Percentiles rank a stretch among this genome's conserved stretches.
Conservation (phyloP, 2,797 vertebrate genomes). For the Chrosomus eos region DNA sequence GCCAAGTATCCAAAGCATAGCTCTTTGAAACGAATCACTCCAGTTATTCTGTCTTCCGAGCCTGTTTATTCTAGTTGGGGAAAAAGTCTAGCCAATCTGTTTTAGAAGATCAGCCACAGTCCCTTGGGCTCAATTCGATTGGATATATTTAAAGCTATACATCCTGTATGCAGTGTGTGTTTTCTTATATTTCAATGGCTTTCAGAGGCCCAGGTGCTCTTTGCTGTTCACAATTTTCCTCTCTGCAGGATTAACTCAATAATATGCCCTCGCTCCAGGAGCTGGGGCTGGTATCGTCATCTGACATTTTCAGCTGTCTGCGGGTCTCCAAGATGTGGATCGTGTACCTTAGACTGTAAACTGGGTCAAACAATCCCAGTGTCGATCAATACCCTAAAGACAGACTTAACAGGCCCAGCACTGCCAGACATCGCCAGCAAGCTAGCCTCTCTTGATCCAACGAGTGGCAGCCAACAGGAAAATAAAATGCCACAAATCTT, state of each 20-base stretch:
- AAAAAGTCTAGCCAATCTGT: conserved; percentile 20
- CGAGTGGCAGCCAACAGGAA: conserved; percentile 59
- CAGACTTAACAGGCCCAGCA: conserved; percentile 24
- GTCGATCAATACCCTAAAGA: conserved; percentile 52
- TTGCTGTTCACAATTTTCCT: conserved; percentile 56
- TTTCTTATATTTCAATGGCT: conserved; percentile 54
- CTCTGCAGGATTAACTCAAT: conserved; percentile 62
- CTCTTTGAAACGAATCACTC: conserved; percentile 17
- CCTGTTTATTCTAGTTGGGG: neutral
- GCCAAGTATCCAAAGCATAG: conserved; percentile 4
- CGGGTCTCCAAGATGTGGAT: conserved; percentile 43
- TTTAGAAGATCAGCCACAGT: conserved; percentile 5
- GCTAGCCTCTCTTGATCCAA: conserved; percentile 16
- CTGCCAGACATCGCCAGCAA: conserved; percentile 28
- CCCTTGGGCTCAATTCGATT: conserved; percentile 16
- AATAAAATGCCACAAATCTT: conserved; percentile 68
- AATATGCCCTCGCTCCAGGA: conserved; percentile 44
- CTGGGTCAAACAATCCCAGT: conserved; percentile 56
- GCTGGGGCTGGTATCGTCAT: conserved; percentile 36
- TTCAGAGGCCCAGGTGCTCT: conserved; percentile 57
- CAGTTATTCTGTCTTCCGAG: neutral
- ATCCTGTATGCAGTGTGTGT: conserved; percentile 30
- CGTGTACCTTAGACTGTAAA: conserved; percentile 55
- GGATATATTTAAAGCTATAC: conserved; percentile 49
- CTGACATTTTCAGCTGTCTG: conserved; percentile 59